Base-by-base conservation (phyloP, 2,113 vertebrate genomes). In the Gopherus evgoodei region DNA sequence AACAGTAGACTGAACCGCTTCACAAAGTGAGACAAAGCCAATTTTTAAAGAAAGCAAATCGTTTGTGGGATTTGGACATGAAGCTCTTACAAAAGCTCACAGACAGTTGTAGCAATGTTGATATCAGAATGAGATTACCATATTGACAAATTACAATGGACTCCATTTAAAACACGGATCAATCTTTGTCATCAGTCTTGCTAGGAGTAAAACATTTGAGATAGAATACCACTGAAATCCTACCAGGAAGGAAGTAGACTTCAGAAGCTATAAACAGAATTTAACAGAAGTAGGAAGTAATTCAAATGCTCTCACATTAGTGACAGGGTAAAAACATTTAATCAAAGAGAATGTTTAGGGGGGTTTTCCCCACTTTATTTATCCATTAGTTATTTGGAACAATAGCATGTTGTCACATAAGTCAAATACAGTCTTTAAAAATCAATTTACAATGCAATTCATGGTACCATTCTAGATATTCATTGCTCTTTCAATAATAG, bases 201-300 rank as follows among this genome's bases (percentile, higher is more conserved):
- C 79, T 2, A 11, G 89, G 90, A 96, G 90, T 88, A 88, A 90
- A 96, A 85, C 75, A 72, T 95, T 84, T 93, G 91, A 97, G 87
- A 93, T 97, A 75, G 90, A 96, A 97, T 2, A n/a, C 97, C 91
- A 96, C 92, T 1, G 38, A 97, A 97, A 96, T 93, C 94, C 88
- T 91, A 97, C 95, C 82, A 97, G 97, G 97, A 98, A 98, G 97
- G 98, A 98, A 98, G 93, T 49, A 94, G 93, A 93, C 96, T 94
- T 95, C 96, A 93, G 84, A 96, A 94, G 91, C 92, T 94, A 93
- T 96, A 95, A 92, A 96, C 94, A 97, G 89, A 92, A 88, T 47
- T 76, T 87, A 89, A 83, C 89, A 95, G 91, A 95, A 97, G 93
- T 96, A 98, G 97, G 97, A 98, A 98, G 97, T 95, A 94, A 81